Conservation (phyloP, 2,113 vertebrate genomes). For the Sporophila hypoxantha region DNA sequence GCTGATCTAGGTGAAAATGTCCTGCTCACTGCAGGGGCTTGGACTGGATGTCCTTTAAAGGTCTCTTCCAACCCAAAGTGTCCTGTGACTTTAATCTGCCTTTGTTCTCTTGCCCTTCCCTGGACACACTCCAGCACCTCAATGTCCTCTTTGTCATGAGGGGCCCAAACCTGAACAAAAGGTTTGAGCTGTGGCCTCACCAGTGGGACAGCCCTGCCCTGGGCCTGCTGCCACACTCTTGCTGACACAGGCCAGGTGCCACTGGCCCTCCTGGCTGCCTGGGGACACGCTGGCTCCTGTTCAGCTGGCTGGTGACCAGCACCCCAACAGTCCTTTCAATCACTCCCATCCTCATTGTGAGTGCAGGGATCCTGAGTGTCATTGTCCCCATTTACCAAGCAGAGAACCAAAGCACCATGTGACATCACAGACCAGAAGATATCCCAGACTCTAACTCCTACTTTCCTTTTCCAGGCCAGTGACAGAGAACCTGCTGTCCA, state of each 20-base stretch:
- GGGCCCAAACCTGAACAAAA: neutral
- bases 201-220: neutral
- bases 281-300: neutral
- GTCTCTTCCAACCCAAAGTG: neutral
- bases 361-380: neutral
- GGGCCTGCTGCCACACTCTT: neutral
- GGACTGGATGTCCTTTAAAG: neutral
- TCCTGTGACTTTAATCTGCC: neutral
- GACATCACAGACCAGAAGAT: neutral
- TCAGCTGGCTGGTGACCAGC: neutral
- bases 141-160: neutral
- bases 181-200: fast-evolving
- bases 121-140: neutral
- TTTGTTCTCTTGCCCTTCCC: neutral
- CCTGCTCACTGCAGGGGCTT: neutral
- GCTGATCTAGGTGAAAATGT: neutral
- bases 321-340: neutral
- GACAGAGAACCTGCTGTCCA: neutral
- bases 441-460: neutral
- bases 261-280: neutral
- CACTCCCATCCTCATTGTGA: neutral
- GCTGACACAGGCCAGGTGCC: neutral
- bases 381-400: neutral
- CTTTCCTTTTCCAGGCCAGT: neutral
- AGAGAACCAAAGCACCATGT: neutral